Evolutionary conservation across 2,888 invertebrate genomes (phyloP), one percentile per base, ranked within the genome.

Genomic region (Athalia rosae): DNA sequence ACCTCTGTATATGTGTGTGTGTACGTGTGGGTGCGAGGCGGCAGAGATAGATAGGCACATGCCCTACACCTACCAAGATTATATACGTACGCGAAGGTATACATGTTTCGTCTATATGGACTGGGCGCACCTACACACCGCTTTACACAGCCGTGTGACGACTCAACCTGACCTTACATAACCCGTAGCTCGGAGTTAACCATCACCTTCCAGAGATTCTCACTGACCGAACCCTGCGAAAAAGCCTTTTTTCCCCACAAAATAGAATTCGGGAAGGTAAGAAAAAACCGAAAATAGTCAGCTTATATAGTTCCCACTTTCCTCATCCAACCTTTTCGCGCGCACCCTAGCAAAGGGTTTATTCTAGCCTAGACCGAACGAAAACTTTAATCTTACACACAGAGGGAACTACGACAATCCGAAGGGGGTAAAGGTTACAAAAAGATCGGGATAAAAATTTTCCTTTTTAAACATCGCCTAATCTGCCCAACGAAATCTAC

Each of bases 21-120:
- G 50, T 74, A 48, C 28, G 59, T 62, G 74, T 74, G 41, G 71
- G 56, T 58, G 71, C n/a, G 56, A 58, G 69, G 1, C 56, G 13
- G 0, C 45, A 4, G 45, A 71, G 71, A 71, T 58, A 13, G 71
- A 71, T 71, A 58, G 71, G 56, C 4, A 71, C 71, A 58, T 71
- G 45, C 58, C 47, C 7, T 28, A 28, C 9, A 62, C 58, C 48
- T n/a, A 53, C 11, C 50, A 15, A 67, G 15, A 67, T 7, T 28
- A 66, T 47, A 8, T 62, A 41, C 41, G 9, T 41, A 41, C 62
- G 15, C 9, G 47, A 8, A 67, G 4, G 43, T n/a, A 45, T 48
- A 43, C 28, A 58, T 56, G 69, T 58, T 45, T 58, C 9, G 56
- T 48, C 53, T 67, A 53, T 28, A 28, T 28, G 28, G 28, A 53